Evolutionary conservation across 2,888 invertebrate species (phyloP).

Genomic region (Drosophila buzzatii): DNA sequence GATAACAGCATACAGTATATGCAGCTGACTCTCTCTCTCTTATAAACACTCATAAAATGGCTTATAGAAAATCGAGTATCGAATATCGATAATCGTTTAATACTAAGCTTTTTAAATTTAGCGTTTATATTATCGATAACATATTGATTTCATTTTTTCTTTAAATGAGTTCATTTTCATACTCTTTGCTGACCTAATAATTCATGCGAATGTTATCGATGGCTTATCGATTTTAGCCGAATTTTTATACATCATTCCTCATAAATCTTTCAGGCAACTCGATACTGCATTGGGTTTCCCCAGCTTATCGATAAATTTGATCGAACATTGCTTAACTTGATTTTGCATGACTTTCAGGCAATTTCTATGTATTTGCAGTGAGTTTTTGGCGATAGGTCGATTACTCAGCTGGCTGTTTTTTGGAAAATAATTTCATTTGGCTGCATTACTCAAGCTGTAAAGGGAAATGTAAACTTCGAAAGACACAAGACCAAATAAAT

Average conservation of each 20-base stretch:
- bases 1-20: too few relatives aligned
- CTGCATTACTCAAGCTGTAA: slow-evolving; percentile 49
- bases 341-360: slow-evolving; percentile 3
- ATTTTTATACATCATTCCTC: not conserved
- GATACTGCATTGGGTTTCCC: not conserved
- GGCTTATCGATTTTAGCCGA: not conserved
- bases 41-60: too few relatives aligned
- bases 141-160: too few relatives aligned
- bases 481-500: slow-evolving; percentile 37
- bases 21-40: too few relatives aligned
- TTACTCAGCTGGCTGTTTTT: slow-evolving; percentile 37
- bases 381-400: slow-evolving; percentile 24
- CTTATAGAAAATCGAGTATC: not conserved
- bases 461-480: slow-evolving; percentile 33
- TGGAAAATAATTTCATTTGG: slow-evolving; percentile 13
- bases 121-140: too few relatives aligned
- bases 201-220: not conserved
- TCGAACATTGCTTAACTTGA: not conserved
- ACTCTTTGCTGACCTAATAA: not conserved
- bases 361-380: slow-evolving; percentile 11
- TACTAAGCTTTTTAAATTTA: too few relatives aligned
- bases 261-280: not conserved
- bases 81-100: too few relatives aligned
- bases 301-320: slow-evolving; percentile 7
- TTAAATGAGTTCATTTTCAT: not conserved